phyloP scores from a whole-genome alignment of 2,113 vertebrate species.

The Pseudonaja textilis region DNA sequence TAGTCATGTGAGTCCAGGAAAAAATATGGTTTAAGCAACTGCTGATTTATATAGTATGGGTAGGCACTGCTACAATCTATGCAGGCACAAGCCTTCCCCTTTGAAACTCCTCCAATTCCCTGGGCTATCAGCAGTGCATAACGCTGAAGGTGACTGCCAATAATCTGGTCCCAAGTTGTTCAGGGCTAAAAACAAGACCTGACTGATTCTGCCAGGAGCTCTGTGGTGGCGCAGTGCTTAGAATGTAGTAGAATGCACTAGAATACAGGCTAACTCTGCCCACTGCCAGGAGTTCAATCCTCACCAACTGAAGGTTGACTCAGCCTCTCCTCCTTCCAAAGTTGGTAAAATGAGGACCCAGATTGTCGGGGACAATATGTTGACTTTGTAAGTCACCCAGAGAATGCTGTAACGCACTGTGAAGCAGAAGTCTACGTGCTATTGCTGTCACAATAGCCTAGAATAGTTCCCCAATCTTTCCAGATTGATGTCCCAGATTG shows the following conservation, averaged over 20 bases:
- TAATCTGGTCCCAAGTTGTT: not conserved
- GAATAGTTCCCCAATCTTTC: not conserved
- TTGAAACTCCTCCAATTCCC: not conserved
- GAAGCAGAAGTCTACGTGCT: not conserved
- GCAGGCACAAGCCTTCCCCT: not conserved
- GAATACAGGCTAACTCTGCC: not conserved
- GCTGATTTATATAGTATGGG: too few relatives aligned
- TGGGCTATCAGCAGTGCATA: not conserved
- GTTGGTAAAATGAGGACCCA: not conserved
- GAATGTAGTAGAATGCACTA: not conserved
- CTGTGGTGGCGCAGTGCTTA: not conserved
- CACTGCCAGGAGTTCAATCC: not conserved
- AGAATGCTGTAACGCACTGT: not conserved
- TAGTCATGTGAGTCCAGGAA: too few relatives aligned
- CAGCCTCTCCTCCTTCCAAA: not conserved
- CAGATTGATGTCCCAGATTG: too few relatives aligned
- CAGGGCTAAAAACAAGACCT: not conserved
- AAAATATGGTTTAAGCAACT: too few relatives aligned
- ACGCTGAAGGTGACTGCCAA: not conserved
- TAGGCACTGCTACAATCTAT: not conserved
- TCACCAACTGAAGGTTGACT: not conserved
- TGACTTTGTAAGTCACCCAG: not conserved
- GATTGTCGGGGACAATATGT: not conserved
- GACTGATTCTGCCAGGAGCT: not conserved
- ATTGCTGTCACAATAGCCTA: not conserved